Conservation (phyloP, 2,113 vertebrate genomes). For the Spilogale gracilis region DNA sequence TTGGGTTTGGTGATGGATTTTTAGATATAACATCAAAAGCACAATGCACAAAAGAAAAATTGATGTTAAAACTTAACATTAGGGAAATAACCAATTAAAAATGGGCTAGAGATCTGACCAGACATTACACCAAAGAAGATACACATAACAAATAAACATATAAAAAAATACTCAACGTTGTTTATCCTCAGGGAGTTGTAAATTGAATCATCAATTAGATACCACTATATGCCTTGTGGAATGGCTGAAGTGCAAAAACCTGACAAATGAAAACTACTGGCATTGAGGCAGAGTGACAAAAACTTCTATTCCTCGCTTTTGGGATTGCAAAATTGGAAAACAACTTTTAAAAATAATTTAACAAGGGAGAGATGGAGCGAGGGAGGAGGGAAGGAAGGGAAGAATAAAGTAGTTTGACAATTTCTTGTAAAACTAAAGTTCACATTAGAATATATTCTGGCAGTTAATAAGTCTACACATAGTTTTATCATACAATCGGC, state of each 20-base stretch:
- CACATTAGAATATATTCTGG: neutral
- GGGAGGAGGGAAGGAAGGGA: neutral
- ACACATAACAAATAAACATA: neutral
- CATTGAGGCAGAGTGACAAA: neutral
- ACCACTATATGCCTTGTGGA: neutral
- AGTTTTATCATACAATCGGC: neutral
- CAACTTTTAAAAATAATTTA: neutral
- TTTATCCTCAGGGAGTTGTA: neutral
- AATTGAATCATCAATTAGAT: neutral
- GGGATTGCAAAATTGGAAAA: neutral
- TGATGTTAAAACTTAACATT: neutral
- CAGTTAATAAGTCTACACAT: neutral
- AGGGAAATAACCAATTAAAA: neutral
- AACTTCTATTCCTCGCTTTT: neutral
- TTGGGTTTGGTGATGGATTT: neutral
- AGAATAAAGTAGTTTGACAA: neutral
- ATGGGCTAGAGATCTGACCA: neutral
- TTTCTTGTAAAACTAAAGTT: neutral
- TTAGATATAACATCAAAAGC: neutral
- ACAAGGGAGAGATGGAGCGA: neutral
- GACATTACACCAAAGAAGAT: neutral
- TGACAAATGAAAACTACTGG: neutral
- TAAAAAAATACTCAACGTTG: neutral
- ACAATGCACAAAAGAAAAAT: neutral
- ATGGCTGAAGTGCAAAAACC: neutral